Conservation (phyloP, 2,113 vertebrate genomes). For the Menidia beryllina region DNA sequence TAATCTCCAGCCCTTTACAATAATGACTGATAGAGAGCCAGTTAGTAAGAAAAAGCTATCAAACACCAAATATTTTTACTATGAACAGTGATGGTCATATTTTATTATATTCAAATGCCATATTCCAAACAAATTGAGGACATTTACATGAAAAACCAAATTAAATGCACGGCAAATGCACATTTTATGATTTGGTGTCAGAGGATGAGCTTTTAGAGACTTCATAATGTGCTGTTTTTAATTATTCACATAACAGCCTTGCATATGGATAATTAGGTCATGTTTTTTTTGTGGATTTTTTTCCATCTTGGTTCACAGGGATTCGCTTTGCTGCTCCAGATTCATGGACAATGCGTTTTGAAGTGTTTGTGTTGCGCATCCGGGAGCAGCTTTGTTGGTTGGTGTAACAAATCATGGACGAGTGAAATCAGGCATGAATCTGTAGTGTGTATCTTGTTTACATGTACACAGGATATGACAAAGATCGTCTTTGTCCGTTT, state of each 20-base stretch:
- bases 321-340: neutral
- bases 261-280: neutral
- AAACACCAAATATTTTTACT: neutral
- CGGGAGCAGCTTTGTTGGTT: neutral
- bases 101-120: neutral
- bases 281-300: neutral
- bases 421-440: slow-evolving; percentile 2
- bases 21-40: neutral
- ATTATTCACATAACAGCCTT: neutral
- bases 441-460: neutral
- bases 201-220: neutral
- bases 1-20: neutral
- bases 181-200: neutral
- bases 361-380: neutral
- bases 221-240: neutral
- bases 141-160: neutral
- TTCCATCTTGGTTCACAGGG: neutral
- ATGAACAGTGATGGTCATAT: neutral
- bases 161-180: neutral
- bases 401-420: neutral
- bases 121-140: too few species aligned
- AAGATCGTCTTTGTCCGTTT: too few species aligned
- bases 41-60: neutral
- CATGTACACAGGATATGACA: neutral
- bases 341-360: slow-evolving; percentile 31